These are phyloP conservation scores for Lontra canadensis DNA, from an alignment of 2,113 vertebrate genomes.

Conservation along the genomic window DNA sequence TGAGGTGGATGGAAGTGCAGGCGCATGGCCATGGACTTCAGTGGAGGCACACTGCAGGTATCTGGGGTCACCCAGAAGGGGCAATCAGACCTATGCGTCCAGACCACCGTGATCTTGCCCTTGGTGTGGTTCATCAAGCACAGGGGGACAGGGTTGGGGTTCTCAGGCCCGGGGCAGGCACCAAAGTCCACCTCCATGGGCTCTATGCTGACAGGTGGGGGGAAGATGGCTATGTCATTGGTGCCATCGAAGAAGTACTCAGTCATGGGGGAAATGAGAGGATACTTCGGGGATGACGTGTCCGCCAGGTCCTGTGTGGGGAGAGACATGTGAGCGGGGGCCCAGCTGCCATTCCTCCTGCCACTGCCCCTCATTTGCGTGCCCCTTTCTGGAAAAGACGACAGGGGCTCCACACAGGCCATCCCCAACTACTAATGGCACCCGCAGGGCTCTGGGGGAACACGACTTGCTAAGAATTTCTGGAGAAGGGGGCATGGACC, in stretches of 20 bases:
- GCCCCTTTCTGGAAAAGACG: neutral
- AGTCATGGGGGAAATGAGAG: constrained; percentile 75
- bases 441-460: neutral
- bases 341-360: neutral
- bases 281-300: constrained; percentile 25
- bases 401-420: neutral
- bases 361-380: neutral
- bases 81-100: constrained; percentile 84
- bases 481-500: neutral
- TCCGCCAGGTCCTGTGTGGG: constrained; percentile 71
- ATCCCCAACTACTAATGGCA: neutral
- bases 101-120: constrained; percentile 88
- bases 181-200: constrained; percentile 89
- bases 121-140: constrained; percentile 92
- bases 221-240: constrained; percentile 73
- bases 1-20: constrained; percentile 88
- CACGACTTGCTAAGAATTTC: neutral
- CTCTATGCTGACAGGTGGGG: constrained; percentile 84
- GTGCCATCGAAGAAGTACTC: constrained; percentile 84
- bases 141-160: constrained; percentile 79
- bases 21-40: constrained; percentile 89
- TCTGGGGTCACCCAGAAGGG: constrained; percentile 88
- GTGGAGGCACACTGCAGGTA: constrained; percentile 86
- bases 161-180: constrained; percentile 72
- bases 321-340: neutral